Percentiles rank a stretch among this genome's conserved stretches.
Conservation (phyloP, 1,140 invertebrate genomes). For the Holcopasites calliopsidis region DNA sequence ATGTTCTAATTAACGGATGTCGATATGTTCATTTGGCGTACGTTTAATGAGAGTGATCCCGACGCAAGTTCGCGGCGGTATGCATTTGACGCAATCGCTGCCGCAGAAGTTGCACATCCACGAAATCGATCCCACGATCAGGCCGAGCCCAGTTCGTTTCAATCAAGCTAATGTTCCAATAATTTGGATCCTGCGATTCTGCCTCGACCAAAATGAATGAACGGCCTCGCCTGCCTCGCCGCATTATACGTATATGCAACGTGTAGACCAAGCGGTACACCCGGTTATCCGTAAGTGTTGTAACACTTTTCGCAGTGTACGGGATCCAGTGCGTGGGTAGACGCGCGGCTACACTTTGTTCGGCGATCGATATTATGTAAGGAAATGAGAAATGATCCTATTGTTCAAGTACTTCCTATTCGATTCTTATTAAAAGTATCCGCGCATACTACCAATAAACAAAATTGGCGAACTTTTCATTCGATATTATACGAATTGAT, state of each 20-base stretch:
- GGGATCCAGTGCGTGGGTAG: conserved; percentile 3
- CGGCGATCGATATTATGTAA: conserved; percentile 26
- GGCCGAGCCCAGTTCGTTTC: conserved; percentile 73
- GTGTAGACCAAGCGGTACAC: conserved; percentile 7
- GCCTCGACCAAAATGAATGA: conserved; percentile 61
- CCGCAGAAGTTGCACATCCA: conserved; percentile 24
- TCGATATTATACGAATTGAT: too few relatives aligned
- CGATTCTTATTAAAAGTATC: not conserved
- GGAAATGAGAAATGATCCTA: conserved; percentile 1
- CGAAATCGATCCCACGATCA: conserved; percentile 43
- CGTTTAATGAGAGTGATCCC: not conserved
- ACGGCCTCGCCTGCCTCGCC: conserved; percentile 59
- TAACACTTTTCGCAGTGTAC: conserved; percentile 10
- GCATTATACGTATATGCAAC: conserved; percentile 22
- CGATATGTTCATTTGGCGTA: not conserved
- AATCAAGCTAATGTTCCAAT: conserved; percentile 79
- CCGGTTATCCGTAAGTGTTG: not conserved
- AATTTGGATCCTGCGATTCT: conserved; percentile 71
- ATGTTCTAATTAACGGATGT: not conserved
- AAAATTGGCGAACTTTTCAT: not conserved
- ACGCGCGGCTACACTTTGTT: conserved; percentile 7
- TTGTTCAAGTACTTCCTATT: not conserved
- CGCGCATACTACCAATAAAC: not conserved
- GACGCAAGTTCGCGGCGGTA: not conserved
- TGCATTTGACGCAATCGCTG: not conserved